Conservation (phyloP, 1,140 invertebrate genomes). For the Procambarus virginalis region DNA sequence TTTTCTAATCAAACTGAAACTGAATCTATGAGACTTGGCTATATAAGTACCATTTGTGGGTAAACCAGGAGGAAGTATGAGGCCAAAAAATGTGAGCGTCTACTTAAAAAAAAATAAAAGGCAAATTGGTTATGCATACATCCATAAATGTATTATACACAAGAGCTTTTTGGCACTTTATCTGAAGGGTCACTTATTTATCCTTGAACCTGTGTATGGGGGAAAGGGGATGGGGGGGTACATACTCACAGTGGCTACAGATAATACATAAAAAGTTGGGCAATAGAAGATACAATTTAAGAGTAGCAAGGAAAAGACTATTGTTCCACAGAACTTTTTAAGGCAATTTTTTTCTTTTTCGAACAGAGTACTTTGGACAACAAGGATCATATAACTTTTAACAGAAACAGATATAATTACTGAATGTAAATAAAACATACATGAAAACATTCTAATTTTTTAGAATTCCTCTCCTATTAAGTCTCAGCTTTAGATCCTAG, state of each 20-base stretch:
- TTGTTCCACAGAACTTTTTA: slow-evolving; percentile 14
- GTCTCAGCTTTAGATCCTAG: background rate
- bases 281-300: slow-evolving; percentile 44
- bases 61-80: slow-evolving; percentile 55
- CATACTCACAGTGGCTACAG: slow-evolving; percentile 59
- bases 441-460: background rate
- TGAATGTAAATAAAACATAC: background rate
- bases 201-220: slow-evolving; percentile 35
- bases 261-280: slow-evolving; percentile 50
- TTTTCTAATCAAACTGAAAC: background rate
- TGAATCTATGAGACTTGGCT: slow-evolving; percentile 13
- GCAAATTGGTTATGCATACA: slow-evolving; percentile 66
- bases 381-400: slow-evolving; percentile 26
- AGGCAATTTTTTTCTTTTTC: slow-evolving; percentile 14
- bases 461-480: slow-evolving; percentile 14
- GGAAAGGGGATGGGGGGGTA: slow-evolving; percentile 31
- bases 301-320: slow-evolving; percentile 43
- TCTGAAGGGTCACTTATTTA: slow-evolving; percentile 34
- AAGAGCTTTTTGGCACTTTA: slow-evolving; percentile 55
- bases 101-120: slow-evolving; percentile 55
- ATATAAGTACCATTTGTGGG: slow-evolving; percentile 26
- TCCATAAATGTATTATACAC: slow-evolving; percentile 53
- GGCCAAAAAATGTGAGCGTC: slow-evolving; percentile 64
- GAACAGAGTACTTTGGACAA: slow-evolving; percentile 50
- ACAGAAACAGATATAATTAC: background rate